Evolutionary conservation across 2,888 invertebrate genomes (phyloP).

Genomic region (Ennomos quercinarius): DNA sequence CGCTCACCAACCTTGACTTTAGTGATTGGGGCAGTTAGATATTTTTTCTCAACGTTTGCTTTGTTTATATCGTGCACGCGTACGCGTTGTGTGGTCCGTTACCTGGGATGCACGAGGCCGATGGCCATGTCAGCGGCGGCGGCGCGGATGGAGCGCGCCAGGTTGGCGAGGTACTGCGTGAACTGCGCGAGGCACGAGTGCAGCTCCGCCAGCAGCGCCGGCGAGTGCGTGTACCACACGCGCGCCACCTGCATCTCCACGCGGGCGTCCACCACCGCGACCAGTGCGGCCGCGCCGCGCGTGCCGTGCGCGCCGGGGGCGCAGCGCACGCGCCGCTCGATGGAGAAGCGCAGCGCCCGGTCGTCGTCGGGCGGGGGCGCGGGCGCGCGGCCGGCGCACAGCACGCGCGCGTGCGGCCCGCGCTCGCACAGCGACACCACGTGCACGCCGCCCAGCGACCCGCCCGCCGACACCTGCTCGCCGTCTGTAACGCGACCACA

Average conservation of each 20-base stretch:
- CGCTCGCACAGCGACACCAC: slow-evolving; percentile 94
- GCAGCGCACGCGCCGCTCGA: slow-evolving; percentile 53
- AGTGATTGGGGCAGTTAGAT: no score
- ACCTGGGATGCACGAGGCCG: slow-evolving; percentile 92
- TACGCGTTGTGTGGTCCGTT: not conserved
- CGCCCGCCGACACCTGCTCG: slow-evolving; percentile 88
- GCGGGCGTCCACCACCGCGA: slow-evolving; percentile 51
- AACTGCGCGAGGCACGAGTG: slow-evolving; percentile 96
- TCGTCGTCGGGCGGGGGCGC: slow-evolving; percentile 86
- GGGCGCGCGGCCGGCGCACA: slow-evolving; percentile 93
- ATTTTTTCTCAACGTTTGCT: no score
- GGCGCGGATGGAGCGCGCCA: slow-evolving; percentile 93
- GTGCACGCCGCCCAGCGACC: slow-evolving; percentile 96
- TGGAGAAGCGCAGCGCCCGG: slow-evolving; percentile 66
- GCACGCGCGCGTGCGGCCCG: slow-evolving; percentile 92
- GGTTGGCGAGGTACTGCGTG: slow-evolving; percentile 93
- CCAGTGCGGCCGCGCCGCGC: slow-evolving; percentile 50
- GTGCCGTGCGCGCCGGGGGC: slow-evolving; percentile 46
- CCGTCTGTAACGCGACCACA: slow-evolving; percentile 62
- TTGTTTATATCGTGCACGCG: no score
- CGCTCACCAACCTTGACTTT: no score
- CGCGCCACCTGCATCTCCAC: slow-evolving; percentile 91
- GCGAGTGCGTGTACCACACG: slow-evolving; percentile 97
- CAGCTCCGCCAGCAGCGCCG: slow-evolving; percentile 93
- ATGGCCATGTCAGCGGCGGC: slow-evolving; percentile 98